phyloP scores from a whole-genome alignment of 1,140 invertebrate species.

The Drosophila suzukii region DNA sequence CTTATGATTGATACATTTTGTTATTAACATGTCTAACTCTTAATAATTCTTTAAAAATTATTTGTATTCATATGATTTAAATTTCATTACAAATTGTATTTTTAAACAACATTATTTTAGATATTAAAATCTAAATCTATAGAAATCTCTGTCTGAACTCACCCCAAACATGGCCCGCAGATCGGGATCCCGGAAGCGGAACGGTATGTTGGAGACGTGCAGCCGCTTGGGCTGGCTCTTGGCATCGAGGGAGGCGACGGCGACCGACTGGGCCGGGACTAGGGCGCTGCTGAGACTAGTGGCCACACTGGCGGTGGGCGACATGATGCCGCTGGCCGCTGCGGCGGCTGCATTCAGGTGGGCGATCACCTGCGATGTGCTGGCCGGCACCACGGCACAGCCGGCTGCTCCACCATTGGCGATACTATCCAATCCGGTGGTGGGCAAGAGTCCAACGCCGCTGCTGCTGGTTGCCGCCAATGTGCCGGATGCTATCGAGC shows the following conservation, averaged over 20 bases:
- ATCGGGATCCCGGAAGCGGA: slow-evolving; percentile 98
- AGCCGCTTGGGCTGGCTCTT: slow-evolving; percentile 93
- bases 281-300: slow-evolving; percentile 75
- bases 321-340: slow-evolving; percentile 17
- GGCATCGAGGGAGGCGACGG: slow-evolving; percentile 72
- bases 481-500: slow-evolving; percentile 71
- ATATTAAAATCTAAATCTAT: too few species aligned
- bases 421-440: slow-evolving; percentile 56
- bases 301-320: slow-evolving; percentile 57
- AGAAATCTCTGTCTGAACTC: slow-evolving; percentile 85
- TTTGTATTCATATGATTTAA: too few species aligned
- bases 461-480: slow-evolving; percentile 70
- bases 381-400: slow-evolving; percentile 56
- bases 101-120: too few species aligned
- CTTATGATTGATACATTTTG: too few species aligned
- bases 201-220: slow-evolving; percentile 99
- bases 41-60: too few species aligned
- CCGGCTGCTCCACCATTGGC: slow-evolving; percentile 49
- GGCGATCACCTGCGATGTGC: slow-evolving; percentile 77
- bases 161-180: slow-evolving; percentile 99
- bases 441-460: slow-evolving; percentile 62
- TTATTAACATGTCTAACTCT: too few species aligned
- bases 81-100: too few species aligned
- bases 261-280: slow-evolving; percentile 69
- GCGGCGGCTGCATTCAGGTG: slow-evolving; percentile 70